Percentiles rank a stretch among this genome's conserved stretches.
These are phyloP conservation scores for Drosophila siamana DNA, from an alignment of 2,888 invertebrate genomes.

Conservation along the genomic window DNA sequence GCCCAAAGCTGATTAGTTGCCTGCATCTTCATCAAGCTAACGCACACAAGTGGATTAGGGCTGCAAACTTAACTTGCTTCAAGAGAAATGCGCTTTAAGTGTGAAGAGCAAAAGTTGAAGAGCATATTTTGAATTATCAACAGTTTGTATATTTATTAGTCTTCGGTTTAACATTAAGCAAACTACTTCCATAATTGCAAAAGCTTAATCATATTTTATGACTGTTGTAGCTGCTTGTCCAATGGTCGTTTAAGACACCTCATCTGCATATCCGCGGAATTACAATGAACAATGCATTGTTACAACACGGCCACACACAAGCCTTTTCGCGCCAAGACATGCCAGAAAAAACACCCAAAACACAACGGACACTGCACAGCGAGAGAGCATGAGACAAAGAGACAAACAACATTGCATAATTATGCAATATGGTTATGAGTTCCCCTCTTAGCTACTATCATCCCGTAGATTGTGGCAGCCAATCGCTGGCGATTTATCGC, in stretches of 20 bases:
- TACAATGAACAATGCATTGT: conserved; percentile 70
- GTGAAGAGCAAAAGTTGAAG: too few species aligned
- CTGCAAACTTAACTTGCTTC: too few species aligned
- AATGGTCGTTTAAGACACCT: conserved; percentile 25
- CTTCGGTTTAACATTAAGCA: too few species aligned
- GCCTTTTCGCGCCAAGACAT: conserved; percentile 75
- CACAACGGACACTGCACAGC: conserved; percentile 16
- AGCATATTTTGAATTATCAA: too few species aligned
- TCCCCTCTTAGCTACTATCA: conserved; percentile 27
- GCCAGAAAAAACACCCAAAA: conserved; percentile 67
- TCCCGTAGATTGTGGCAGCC: conserved; percentile 31
- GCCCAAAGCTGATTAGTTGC: not conserved
- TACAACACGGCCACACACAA: conserved; percentile 80
- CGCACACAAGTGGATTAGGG: not conserved
- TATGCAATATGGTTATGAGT: conserved; percentile 70
- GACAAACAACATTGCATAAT: conserved; percentile 65
- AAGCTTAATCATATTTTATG: too few species aligned
- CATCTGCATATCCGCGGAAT: conserved; percentile 47
- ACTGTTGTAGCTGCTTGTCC: too few species aligned
- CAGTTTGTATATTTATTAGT: too few species aligned
- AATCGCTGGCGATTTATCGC: conserved; percentile 53
- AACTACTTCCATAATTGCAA: too few species aligned
- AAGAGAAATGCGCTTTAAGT: too few species aligned
- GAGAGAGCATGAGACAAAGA: conserved; percentile 33
- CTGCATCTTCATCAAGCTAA: not conserved